Base-by-base conservation (phyloP, 2,113 vertebrate genomes). In the Bothrops jararaca region DNA sequence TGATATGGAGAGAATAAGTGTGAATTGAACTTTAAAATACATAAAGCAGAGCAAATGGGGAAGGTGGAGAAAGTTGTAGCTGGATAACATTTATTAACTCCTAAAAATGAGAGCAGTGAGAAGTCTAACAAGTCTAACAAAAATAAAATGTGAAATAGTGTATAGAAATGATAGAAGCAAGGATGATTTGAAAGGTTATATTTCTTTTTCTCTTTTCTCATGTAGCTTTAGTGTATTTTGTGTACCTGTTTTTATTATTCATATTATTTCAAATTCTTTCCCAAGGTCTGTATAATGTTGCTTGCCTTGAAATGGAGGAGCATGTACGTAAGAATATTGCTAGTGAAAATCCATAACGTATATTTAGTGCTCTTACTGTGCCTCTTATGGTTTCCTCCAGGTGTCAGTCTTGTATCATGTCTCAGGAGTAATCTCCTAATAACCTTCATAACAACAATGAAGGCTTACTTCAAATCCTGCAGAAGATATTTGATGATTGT, bases 391-490 rank as follows among this genome's bases (percentile, higher is more conserved):
- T 80, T 74, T 95, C 97, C 97, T 96, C 94, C 93, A 97, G 97
- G 95, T 96, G 97, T 96, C 97, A 96, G 8, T 93, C 92, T 92
- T 95, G 95, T 58, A 92, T 95, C 94, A 91, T n/a, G n/a, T n/a
- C 85, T 88, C 48, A 34, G 64, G 0, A 1, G 6, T 4, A 23
- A 12, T 74, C 91, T 89, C 8, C 89, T 74, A 29, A 15, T n/a
- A 0, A 0, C 39, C 2, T 94, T 86, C 95, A 34, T 69, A 90
- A 93, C 34, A 48, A 91, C 90, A 89, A 0, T 88, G 92, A 86
- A 50, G 2, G 18, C 87, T 92, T 88, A 60, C 52, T 89, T 92
- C 57, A 89, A 88, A 89, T 5, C 3, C 94, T 90, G 93, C 91
- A 64, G 88, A 74, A 12, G 15, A 22, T 88, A 0, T 89, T 93